Evolutionary conservation across 2,888 invertebrate species (phyloP).

Genomic region (Tupiocoris notatus): DNA sequence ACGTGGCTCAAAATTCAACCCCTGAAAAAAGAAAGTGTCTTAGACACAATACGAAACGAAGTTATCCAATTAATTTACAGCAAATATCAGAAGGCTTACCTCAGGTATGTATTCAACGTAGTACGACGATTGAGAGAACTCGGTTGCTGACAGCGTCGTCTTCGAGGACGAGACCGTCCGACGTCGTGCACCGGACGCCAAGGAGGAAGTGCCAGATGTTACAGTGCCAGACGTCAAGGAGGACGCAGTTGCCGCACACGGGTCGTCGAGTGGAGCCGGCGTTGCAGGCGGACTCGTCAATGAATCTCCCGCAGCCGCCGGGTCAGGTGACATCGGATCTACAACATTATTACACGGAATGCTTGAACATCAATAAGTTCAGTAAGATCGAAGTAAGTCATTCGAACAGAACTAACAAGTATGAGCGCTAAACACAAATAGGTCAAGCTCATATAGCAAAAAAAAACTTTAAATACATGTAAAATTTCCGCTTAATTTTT

Average conservation of each 20-base stretch:
- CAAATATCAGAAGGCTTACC: conserved; percentile 3
- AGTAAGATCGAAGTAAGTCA: too few species aligned
- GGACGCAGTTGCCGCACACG: not conserved
- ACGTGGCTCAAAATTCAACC: conserved; percentile 73
- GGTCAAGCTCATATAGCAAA: too few species aligned
- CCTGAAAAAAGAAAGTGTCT: conserved; percentile 58
- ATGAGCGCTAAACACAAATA: too few species aligned
- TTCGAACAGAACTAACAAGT: too few species aligned
- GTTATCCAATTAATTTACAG: not conserved
- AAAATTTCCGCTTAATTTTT: too few species aligned
- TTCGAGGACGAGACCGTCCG: conserved; percentile 45
- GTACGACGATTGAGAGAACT: conserved; percentile 11
- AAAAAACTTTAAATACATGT: too few species aligned
- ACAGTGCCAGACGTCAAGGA: conserved; percentile 7
- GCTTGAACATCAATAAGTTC: too few species aligned
- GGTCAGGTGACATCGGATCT: conserved; percentile 64
- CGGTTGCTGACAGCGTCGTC: not conserved
- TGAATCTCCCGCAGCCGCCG: conserved; percentile 51
- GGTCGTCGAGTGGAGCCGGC: conserved; percentile 51
- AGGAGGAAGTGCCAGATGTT: not conserved
- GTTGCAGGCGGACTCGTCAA: conserved; percentile 59
- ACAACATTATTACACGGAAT: too few species aligned
- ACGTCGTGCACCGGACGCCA: conserved; percentile 28
- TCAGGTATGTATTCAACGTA: conserved; percentile 33
- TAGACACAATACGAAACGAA: not conserved